phyloP scores from a whole-genome alignment of 2,888 invertebrate genomes.

The Pristionchus maxplancki region DNA sequence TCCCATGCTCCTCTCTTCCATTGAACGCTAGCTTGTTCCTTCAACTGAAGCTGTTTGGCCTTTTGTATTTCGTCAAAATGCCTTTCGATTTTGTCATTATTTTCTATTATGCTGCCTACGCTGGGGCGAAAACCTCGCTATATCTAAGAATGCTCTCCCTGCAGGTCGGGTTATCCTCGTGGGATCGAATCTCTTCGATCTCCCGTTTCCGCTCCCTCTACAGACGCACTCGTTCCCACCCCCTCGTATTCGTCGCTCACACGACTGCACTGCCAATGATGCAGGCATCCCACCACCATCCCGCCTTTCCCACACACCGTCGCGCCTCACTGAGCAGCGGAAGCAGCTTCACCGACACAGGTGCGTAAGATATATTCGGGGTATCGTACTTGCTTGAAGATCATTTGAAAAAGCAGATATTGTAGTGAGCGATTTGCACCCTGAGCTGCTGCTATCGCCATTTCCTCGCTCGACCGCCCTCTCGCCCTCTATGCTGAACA shows the following conservation, averaged over 20 bases:
- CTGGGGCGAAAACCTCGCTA: too few species aligned
- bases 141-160: neutral
- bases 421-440: neutral
- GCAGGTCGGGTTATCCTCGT: conserved; percentile 44
- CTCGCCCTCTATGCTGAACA: conserved; percentile 28
- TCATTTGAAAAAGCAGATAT: neutral
- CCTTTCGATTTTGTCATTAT: too few species aligned
- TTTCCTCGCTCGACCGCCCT: conserved; percentile 22
- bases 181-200: conserved; percentile 14
- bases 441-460: neutral
- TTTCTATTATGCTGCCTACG: too few species aligned
- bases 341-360: neutral
- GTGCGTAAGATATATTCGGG: too few species aligned
- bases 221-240: neutral
- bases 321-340: conserved; percentile 3
- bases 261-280: neutral
- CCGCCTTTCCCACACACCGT: neutral
- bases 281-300: neutral
- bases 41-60: too few species aligned
- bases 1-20: neutral
- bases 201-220: neutral
- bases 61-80: too few species aligned
- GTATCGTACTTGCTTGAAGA: too few species aligned
- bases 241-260: neutral
- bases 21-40: too few species aligned